These are phyloP conservation scores for Coenobita brevimanus DNA, from an alignment of 1,140 invertebrate genomes.

Conservation along the genomic window DNA sequence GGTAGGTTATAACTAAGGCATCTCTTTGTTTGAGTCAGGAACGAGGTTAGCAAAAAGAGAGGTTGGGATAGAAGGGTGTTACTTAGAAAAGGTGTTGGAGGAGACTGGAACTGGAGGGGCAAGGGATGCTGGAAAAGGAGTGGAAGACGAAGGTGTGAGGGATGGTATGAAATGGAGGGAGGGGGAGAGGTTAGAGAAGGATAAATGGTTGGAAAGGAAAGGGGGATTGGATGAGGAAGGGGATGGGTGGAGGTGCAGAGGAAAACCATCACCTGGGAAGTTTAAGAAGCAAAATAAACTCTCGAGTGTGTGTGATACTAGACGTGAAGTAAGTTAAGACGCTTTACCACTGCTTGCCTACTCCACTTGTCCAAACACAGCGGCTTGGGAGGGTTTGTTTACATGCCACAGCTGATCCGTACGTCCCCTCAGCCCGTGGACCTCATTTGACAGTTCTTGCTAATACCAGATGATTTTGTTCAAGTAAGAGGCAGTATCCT, in stretches of 20 bases:
- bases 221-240: neutral
- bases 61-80: no score
- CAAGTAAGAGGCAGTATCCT: no score
- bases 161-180: no score
- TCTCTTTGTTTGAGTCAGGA: no score
- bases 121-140: no score
- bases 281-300: slow-evolving; percentile 1
- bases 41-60: no score
- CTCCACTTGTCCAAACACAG: slow-evolving; percentile 49
- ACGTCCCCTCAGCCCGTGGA: no score
- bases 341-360: slow-evolving; percentile 36
- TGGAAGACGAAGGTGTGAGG: neutral
- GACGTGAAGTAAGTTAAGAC: neutral
- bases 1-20: no score
- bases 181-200: neutral
- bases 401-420: neutral
- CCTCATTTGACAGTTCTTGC: no score
- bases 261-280: neutral
- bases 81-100: no score
- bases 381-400: neutral
- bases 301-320: neutral
- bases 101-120: no score
- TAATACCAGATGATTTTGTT: no score
- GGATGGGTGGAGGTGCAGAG: neutral
- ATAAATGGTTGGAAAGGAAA: neutral